These are phyloP conservation scores for Antigone vipio DNA, from an alignment of 2,113 vertebrate genomes.

Conservation along the genomic window DNA sequence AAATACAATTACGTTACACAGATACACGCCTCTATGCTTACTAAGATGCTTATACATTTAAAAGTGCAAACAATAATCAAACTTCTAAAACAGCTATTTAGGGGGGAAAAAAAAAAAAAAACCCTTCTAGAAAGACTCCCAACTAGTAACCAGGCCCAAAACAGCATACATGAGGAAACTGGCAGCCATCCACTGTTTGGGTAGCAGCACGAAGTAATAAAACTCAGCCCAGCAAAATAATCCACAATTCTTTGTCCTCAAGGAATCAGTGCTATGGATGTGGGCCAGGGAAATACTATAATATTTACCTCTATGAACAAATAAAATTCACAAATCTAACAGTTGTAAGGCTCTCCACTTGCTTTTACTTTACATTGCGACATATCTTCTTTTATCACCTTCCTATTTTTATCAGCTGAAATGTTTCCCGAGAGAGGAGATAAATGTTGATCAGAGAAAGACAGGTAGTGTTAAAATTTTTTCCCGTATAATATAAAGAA, in stretches of 20 bases:
- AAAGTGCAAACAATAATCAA: not conserved
- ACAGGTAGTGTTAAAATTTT: not conserved
- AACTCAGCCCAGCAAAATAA: constrained; percentile 36
- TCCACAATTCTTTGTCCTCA: constrained; percentile 10
- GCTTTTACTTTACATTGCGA: not conserved
- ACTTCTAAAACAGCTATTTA: not conserved
- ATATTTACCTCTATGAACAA: not conserved
- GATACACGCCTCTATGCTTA: not conserved
- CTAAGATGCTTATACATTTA: not conserved
- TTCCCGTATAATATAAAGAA: not conserved
- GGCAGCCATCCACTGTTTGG: not conserved
- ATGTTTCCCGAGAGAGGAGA: not conserved
- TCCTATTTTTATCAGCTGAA: not conserved
- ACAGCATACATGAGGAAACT: not conserved
- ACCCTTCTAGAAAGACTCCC: not conserved
- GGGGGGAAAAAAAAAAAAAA: no score
- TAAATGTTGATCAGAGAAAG: not conserved
- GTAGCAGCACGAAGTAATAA: constrained; percentile 36
- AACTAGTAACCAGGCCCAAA: not conserved
- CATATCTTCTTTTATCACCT: not conserved
- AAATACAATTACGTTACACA: not conserved
- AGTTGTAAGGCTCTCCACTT: not conserved
- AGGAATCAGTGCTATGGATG: not conserved
- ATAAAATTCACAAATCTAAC: constrained; percentile 9
- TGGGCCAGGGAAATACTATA: not conserved